Evolutionary conservation across 1,140 invertebrate species (phyloP), one percentile per base, ranked within the genome.

Genomic region (Teleogryllus occipitalis): DNA sequence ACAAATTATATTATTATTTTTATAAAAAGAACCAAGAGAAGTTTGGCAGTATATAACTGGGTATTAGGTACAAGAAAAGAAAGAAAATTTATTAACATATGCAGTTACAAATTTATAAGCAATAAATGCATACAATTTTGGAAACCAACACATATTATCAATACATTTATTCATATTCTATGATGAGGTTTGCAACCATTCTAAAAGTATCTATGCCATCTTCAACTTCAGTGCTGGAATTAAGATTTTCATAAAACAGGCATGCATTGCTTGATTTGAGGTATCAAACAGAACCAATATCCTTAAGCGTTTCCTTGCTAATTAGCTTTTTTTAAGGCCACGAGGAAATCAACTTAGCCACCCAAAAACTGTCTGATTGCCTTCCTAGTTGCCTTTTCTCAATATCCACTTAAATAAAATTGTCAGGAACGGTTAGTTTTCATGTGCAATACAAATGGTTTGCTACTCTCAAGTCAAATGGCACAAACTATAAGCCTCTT

Each of bases 331-430:
- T 27, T 76, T 21, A 3, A 76, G 75, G 75, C 75, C 39, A 22
- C 22, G 7, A 22, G 22, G 75, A 76, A 76, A 46, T 76, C 39
- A 76, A 76, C 75, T 3, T 27, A 22, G 75, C 75, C n/a, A 22
- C 3, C 3, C 22, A 22, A 76, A 76, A 15, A 7, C 15, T 76
- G 75, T 76, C 39, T 21, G 75, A 76, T 76, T 15, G 75, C 22
- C 22, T 76, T 14, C 7, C 39, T 21, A 7, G 7, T 76, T 15
- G 75, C 22, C 22, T 76, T 14, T 27, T 76, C 39, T 4, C 14
- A 76, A 76, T 76, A 76, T 76, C 75, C 14, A 21, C 39, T 76
- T 76, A 4, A 76, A 76, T 46, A n/a, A 76, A 76, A 76, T 76
- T 27, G 12, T 76, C 7, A 7, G 12, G 75, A 76, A 76, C 7